Evolutionary conservation across 2,888 invertebrate species (phyloP), one percentile per base, ranked within the genome.

Genomic region (Parnassius glacialis): DNA sequence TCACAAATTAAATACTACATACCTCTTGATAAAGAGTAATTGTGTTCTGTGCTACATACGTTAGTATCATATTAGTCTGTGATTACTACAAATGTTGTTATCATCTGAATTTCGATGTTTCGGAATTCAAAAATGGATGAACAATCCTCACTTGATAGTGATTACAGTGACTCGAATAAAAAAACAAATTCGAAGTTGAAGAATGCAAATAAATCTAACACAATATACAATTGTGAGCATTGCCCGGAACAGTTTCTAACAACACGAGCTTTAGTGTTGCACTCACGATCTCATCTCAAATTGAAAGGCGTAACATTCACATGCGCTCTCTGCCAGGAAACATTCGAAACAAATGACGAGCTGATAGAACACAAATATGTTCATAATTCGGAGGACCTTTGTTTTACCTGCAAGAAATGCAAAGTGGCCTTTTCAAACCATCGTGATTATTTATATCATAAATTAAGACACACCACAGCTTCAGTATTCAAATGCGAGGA

Each of bases 351-450:
- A 0, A 80, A 79, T n/a, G 9, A 16, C 0, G 64, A 71, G 0
- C 57, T 80, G 1, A 63, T 76, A 1, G 42, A 70, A 0, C 80
- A 80, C 13, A 79, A 76, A 59, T 12, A 13, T 0, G 10, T 53
- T 0, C 80, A 79, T 13, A 62, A 45, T 0, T 11, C 57, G 3
- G 71, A 75, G 34, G 67, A 70, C 1, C 57, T 63, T 2, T 65
- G 64, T 2, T 68, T 75, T 20, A 10, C 57, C 0, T 80, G 79
- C 11, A 65, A 65, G 5, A 55, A 65, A 25, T 78, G 78, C 34
- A 65, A 75, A 59, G 47, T 71, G 0, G 74, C 74, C 0, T 80
- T 74, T n/a, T 70, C 74, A 0, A 62, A 72, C n/a, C 72, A 77
- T 43, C 61, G 68, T 0, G 73, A 75, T 2, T 79, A 63, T 11